These are phyloP conservation scores for Bombus difficillimus DNA, from an alignment of 1,140 invertebrate species.

Conservation along the genomic window DNA sequence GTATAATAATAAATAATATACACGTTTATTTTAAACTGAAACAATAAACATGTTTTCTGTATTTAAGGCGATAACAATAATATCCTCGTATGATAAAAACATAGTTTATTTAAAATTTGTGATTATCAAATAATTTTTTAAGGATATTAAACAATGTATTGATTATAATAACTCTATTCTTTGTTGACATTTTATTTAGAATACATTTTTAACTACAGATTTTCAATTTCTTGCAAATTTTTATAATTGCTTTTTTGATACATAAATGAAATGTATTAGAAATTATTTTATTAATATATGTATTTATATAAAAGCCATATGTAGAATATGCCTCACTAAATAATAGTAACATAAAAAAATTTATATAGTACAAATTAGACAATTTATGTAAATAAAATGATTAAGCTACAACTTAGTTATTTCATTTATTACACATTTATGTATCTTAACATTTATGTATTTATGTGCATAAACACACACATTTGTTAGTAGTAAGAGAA, in stretches of 20 bases:
- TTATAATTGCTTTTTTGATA: constrained; percentile 8
- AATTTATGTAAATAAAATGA: too few relatives aligned
- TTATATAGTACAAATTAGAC: background rate
- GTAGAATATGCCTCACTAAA: background rate
- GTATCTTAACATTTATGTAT: too few relatives aligned
- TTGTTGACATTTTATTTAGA: constrained; percentile 1
- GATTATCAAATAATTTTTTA: background rate
- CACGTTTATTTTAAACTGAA: background rate
- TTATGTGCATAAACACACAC: background rate
- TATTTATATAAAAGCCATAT: background rate
- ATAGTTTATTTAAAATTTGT: background rate
- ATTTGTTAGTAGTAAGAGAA: background rate
- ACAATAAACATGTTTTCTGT: background rate
- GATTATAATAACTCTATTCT: constrained; percentile 5
- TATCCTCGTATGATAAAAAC: background rate
- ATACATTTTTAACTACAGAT: background rate
- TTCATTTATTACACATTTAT: constrained; percentile 13
- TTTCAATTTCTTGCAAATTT: background rate
- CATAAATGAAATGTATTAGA: constrained; percentile 5
- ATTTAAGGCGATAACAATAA: background rate
- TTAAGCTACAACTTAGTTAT: background rate
- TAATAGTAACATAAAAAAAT: background rate
- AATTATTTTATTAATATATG: background rate
- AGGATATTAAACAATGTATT: background rate
- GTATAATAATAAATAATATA: background rate